A percentile compares a stretch with the other conserved stretches of the same genome.
phyloP scores from a whole-genome alignment of 2,113 vertebrate species.

The Actenoides hombroni region DNA sequence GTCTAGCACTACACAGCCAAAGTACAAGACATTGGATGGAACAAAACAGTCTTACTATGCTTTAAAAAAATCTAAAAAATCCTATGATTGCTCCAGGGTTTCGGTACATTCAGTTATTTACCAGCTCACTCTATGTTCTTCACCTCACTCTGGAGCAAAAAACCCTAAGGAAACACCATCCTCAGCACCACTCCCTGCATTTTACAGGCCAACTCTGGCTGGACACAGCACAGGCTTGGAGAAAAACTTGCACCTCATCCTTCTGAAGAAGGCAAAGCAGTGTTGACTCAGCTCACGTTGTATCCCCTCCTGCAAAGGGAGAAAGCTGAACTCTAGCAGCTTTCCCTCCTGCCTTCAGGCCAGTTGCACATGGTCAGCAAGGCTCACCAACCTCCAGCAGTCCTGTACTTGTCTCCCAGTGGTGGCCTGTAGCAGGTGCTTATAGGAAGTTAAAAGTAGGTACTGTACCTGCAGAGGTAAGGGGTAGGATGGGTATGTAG shows the following conservation, averaged over 20 bases:
- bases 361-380: not conserved
- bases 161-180: not conserved
- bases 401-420: not conserved
- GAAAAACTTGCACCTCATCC: not conserved
- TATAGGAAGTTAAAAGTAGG: not conserved
- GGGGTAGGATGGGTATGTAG: constrained; percentile 85
- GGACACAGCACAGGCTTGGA: not conserved
- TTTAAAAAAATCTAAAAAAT: not conserved
- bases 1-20: not conserved
- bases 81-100: not conserved
- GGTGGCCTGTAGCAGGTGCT: not conserved
- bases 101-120: not conserved
- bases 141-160: not conserved
- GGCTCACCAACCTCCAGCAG: not conserved
- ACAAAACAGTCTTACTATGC: not conserved
- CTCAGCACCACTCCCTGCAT: not conserved
- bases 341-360: not conserved
- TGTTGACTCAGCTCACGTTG: not conserved
- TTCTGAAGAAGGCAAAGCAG: not conserved
- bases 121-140: not conserved
- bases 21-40: not conserved
- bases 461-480: constrained; percentile 85
- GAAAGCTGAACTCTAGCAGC: not conserved
- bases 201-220: not conserved
- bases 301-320: not conserved